These are phyloP conservation scores for Drosophila putrida DNA, from an alignment of 2,888 invertebrate species.

Conservation along the genomic window DNA sequence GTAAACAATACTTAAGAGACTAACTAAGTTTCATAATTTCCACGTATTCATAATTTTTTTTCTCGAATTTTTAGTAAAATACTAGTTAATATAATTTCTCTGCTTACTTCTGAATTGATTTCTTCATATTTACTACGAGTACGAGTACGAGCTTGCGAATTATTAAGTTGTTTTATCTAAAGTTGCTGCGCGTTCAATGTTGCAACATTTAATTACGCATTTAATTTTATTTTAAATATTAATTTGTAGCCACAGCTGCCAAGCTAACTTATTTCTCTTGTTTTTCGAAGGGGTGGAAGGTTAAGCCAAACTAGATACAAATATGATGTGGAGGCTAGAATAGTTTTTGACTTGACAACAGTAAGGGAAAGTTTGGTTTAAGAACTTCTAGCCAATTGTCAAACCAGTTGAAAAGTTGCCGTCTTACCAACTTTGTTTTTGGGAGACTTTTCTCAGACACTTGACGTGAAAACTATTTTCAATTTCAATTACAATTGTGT, in stretches of 20 bases:
- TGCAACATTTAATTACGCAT: slow-evolving; percentile 42
- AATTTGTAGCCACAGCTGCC: slow-evolving; percentile 19
- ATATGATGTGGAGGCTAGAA: slow-evolving; percentile 37
- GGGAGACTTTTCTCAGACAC: slow-evolving; percentile 19
- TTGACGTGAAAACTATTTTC: slow-evolving; percentile 46
- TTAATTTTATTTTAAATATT: slow-evolving; percentile 55
- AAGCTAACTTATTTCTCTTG: slow-evolving; percentile 9
- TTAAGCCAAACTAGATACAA: slow-evolving; percentile 33
- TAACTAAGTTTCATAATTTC: too few relatives aligned
- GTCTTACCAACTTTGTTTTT: slow-evolving; percentile 37
- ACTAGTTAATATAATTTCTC: too few relatives aligned
- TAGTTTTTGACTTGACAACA: slow-evolving; percentile 39
- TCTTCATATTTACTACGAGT: neutral
- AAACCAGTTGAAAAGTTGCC: slow-evolving; percentile 40
- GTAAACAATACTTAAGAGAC: too few relatives aligned
- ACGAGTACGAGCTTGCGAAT: neutral
- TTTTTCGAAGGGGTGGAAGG: neutral
- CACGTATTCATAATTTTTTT: too few relatives aligned
- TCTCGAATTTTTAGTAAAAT: too few relatives aligned
- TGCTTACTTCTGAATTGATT: too few relatives aligned
- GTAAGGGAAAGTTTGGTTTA: slow-evolving; percentile 28
- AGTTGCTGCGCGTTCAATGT: slow-evolving; percentile 29
- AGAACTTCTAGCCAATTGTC: slow-evolving; percentile 41
- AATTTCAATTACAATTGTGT: slow-evolving; percentile 49
- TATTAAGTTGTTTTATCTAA: neutral